Percentiles rank a stretch among this genome's conserved stretches.
phyloP scores from a whole-genome alignment of 1,140 invertebrate species.

The Lepeophtheirus salmonis region DNA sequence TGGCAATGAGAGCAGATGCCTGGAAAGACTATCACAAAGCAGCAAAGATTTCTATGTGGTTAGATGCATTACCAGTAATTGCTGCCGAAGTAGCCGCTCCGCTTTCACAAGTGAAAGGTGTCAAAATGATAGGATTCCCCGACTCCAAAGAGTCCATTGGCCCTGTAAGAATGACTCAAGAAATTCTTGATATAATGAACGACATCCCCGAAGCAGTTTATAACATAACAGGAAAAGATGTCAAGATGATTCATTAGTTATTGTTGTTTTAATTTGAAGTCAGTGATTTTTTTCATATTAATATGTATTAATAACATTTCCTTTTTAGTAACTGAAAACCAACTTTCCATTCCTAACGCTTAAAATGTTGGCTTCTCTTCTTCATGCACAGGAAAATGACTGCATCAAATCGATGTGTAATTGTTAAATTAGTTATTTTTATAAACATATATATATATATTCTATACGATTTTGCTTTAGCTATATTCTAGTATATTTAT shows the following conservation, averaged over 20 bases:
- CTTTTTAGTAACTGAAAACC: no score
- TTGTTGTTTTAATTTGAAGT: no score
- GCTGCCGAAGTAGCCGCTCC: conserved; percentile 84
- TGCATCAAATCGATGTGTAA: no score
- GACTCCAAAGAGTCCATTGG: conserved; percentile 56
- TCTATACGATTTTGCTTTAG: no score
- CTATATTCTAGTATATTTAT: no score
- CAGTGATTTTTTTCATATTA: no score
- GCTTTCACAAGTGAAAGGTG: conserved; percentile 73
- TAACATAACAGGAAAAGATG: conserved; percentile 47
- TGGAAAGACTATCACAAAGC: conserved; percentile 87
- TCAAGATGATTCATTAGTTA: neutral
- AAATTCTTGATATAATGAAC: conserved; percentile 74
- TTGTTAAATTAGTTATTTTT: no score
- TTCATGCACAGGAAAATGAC: no score
- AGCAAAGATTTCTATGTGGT: conserved; percentile 88
- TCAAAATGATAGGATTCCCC: conserved; percentile 81
- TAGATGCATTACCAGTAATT: conserved; percentile 81
- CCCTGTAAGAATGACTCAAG: conserved; percentile 73
- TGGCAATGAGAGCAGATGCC: conserved; percentile 85
- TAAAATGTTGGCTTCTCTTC: no score
- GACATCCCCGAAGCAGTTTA: conserved; percentile 74
- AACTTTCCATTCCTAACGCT: no score
- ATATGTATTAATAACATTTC: no score
- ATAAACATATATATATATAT: no score